Evolutionary conservation across 2,113 vertebrate genomes (phyloP).

Genomic region (Perca fluviatilis): DNA sequence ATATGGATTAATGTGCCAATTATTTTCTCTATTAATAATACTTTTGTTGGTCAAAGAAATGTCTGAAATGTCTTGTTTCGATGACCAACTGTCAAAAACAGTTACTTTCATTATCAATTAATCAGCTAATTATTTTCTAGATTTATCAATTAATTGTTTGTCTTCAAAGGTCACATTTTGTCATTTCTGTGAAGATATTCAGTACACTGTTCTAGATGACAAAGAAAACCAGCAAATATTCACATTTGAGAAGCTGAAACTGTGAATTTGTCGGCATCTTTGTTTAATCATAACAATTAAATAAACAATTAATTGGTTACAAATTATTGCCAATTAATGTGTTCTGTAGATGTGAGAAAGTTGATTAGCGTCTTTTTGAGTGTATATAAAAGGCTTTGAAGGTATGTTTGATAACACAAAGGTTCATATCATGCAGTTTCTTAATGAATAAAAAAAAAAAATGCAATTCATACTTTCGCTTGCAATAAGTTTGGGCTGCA

Average conservation of each 20-base stretch:
- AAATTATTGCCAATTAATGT: neutral
- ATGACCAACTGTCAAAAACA: too few species aligned
- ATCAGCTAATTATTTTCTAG: too few species aligned
- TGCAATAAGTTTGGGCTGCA: constrained; percentile 31
- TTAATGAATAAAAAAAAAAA: too few species aligned
- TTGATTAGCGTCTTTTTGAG: neutral
- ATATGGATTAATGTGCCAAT: too few species aligned
- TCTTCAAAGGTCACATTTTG: neutral
- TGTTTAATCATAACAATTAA: neutral
- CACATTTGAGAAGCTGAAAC: neutral
- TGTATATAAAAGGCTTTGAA: neutral
- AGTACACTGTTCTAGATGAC: neutral
- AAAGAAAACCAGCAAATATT: neutral
- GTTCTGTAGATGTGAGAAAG: neutral
- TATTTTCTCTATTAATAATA: too few species aligned
- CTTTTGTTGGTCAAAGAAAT: too few species aligned
- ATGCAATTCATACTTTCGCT: constrained; percentile 6
- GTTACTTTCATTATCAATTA: too few species aligned
- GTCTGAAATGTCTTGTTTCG: too few species aligned
- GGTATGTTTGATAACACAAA: neutral
- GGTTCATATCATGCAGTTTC: neutral
- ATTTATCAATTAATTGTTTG: too few species aligned
- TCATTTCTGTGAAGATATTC: neutral
- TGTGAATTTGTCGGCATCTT: neutral
- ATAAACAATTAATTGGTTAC: neutral